These are phyloP conservation scores for Zoanthus sansibaricus DNA, from an alignment of 92 coral and sea anemone species.

Conservation along the genomic window DNA sequence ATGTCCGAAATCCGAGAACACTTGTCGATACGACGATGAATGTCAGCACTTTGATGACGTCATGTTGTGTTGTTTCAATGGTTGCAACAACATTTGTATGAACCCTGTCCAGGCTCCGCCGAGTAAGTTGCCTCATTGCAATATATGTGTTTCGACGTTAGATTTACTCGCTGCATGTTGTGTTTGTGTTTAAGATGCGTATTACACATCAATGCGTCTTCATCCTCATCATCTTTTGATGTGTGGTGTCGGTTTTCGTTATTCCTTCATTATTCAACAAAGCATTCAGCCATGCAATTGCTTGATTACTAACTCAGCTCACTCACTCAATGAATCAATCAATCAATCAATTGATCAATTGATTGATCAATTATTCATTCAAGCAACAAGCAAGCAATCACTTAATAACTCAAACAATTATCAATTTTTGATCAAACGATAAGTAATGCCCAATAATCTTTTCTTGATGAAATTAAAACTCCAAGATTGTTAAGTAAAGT, in stretches of 20 bases:
- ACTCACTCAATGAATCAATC: neutral
- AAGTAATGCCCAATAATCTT: no score
- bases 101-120: constrained; percentile 24
- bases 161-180: neutral
- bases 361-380: no score
- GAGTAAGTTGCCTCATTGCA: neutral
- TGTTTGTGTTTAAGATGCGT: no score
- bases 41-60: neutral
- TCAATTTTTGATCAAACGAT: no score
- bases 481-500: no score
- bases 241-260: no score
- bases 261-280: neutral
- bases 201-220: no score
- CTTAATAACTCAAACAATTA: no score
- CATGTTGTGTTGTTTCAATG: constrained; percentile 32
- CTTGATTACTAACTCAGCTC: neutral
- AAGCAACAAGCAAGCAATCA: no score
- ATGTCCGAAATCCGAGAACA: constrained; percentile 17
- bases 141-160: neutral
- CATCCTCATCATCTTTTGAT: no score
- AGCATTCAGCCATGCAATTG: neutral
- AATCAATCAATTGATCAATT: no score
- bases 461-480: no score
- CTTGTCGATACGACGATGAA: constrained; percentile 40
- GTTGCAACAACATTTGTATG: constrained; percentile 31